These are phyloP conservation scores for Alligator sinensis DNA, from an alignment of 2,113 vertebrate species.

Conservation along the genomic window DNA sequence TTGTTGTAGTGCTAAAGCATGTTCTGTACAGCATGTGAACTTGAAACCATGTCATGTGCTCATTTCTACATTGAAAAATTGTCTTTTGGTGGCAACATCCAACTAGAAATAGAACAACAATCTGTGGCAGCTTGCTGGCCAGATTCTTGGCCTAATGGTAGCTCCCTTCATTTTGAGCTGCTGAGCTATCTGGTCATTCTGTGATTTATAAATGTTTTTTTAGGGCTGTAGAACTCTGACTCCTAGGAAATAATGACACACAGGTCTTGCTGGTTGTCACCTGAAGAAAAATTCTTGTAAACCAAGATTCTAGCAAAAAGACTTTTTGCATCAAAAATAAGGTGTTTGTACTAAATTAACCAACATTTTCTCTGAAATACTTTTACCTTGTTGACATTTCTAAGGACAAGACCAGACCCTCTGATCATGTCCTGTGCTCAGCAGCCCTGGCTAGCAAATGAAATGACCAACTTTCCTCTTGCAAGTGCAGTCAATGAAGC, in stretches of 20 bases:
- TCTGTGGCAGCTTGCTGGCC: background rate
- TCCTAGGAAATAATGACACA: too few species aligned
- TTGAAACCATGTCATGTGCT: background rate
- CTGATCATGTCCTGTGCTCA: rapidly evolving
- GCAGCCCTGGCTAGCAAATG: background rate
- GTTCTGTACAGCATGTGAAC: background rate
- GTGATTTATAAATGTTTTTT: background rate
- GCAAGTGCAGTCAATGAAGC: background rate
- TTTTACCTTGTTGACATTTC: rapidly evolving
- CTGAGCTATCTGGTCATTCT: background rate
- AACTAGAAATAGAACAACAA: background rate
- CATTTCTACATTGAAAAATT: background rate
- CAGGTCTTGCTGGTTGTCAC: too few species aligned
- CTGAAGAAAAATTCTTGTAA: background rate
- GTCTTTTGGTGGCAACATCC: background rate
- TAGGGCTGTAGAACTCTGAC: background rate
- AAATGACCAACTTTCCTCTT: background rate
- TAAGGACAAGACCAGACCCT: background rate
- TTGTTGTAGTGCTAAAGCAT: background rate
- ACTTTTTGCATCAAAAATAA: background rate
- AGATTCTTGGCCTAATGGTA: background rate
- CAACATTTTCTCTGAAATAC: background rate
- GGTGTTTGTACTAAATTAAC: background rate
- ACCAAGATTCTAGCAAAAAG: background rate
- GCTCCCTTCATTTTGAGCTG: too few species aligned